phyloP scores from a whole-genome alignment of 2,113 vertebrate genomes.

The Sula dactylatra region DNA sequence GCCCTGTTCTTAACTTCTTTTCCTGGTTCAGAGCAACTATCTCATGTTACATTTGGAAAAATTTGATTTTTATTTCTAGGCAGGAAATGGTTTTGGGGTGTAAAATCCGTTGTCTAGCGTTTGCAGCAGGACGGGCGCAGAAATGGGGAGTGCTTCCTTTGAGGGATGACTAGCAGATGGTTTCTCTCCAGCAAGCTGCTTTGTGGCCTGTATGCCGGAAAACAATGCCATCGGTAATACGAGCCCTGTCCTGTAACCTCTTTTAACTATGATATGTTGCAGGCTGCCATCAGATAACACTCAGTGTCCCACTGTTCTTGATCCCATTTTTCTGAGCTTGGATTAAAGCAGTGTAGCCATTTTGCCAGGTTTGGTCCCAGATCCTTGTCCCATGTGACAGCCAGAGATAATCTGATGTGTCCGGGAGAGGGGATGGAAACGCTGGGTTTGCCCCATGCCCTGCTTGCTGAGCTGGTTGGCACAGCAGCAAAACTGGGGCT shows the following conservation, averaged over 20 bases:
- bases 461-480: neutral
- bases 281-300: neutral
- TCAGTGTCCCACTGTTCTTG: neutral
- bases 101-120: neutral
- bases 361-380: neutral
- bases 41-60: neutral
- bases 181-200: neutral
- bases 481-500: neutral
- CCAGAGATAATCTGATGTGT: neutral
- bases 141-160: neutral
- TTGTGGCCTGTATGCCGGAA: neutral
- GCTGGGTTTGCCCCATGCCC: accelerated
- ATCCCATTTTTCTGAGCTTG: neutral
- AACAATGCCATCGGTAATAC: neutral
- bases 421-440: neutral
- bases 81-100: neutral
- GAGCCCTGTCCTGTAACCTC: neutral
- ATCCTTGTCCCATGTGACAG: neutral
- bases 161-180: neutral
- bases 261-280: neutral
- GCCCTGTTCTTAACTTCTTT: neutral
- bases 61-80: neutral
- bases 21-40: neutral
- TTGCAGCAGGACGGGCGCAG: accelerated
- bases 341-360: neutral